Percentiles rank a stretch among this genome's conserved stretches.
phyloP scores from a whole-genome alignment of 2,113 vertebrate species.

The Pogonocichla stellata region DNA sequence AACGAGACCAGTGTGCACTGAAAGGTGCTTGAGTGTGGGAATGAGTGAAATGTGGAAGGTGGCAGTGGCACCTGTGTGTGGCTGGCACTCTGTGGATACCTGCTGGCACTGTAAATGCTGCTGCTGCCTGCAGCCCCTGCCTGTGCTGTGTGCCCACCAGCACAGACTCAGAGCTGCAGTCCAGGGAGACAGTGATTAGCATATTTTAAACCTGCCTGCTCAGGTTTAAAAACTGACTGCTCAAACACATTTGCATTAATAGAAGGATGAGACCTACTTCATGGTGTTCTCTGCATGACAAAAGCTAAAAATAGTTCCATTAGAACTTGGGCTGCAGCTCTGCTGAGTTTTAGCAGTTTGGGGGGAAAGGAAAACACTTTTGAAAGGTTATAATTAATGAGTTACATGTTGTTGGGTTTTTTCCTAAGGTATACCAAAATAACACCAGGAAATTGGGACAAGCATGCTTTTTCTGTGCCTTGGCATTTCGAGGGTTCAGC shows the following conservation, averaged over 20 bases:
- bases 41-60: background rate
- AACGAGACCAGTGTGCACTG: background rate
- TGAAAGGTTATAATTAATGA: slow-evolving; percentile 46
- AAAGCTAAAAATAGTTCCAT: slow-evolving; percentile 40
- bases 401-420: background rate
- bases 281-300: background rate
- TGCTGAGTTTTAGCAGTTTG: slow-evolving; percentile 6
- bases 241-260: slow-evolving; percentile 51
- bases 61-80: background rate
- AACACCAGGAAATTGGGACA: background rate
- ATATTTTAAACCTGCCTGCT: background rate
- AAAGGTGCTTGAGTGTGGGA: background rate
- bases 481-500: slow-evolving; percentile 15
- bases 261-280: slow-evolving; percentile 27
- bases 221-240: no score
- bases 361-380: background rate
- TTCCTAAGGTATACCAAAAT: background rate
- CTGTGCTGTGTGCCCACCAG: background rate
- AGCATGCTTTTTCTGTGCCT: background rate
- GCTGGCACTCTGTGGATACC: background rate
- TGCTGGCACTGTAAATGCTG: accelerated
- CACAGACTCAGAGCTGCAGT: background rate
- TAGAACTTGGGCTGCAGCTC: background rate
- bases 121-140: background rate
- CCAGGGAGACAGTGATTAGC: background rate